phyloP scores from a whole-genome alignment of 2,797 vertebrate genomes.

The Lacerta bilineata region DNA sequence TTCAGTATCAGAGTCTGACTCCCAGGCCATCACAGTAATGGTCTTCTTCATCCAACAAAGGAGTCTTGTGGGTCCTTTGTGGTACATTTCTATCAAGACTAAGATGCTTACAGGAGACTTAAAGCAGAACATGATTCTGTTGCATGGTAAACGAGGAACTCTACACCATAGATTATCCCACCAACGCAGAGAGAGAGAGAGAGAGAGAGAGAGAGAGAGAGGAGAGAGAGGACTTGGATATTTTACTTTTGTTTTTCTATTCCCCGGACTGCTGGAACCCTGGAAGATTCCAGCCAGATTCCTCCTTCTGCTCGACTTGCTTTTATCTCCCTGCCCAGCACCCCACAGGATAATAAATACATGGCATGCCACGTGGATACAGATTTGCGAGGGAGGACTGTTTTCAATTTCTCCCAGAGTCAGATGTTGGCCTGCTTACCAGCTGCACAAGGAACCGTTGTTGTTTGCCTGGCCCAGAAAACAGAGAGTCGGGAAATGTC shows the following conservation, averaged over 20 bases:
- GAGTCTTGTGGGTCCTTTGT: background rate
- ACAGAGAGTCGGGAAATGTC: slow-evolving; percentile 61
- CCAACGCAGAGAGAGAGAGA: slow-evolving; percentile 51
- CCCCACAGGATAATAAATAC: slow-evolving; percentile 73
- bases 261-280: slow-evolving; percentile 60
- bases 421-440: slow-evolving; percentile 61
- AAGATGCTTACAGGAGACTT: background rate
- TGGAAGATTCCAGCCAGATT: slow-evolving; percentile 65
- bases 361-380: slow-evolving; percentile 68
- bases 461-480: slow-evolving; percentile 55
- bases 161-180: background rate
- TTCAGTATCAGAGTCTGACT: too few relatives aligned
- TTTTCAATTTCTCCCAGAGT: slow-evolving; percentile 70
- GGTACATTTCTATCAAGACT: background rate
- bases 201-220: too few relatives aligned
- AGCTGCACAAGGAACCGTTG: slow-evolving; percentile 52
- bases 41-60: background rate
- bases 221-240: slow-evolving; percentile 55
- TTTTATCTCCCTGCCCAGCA: slow-evolving; percentile 65
- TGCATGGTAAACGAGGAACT: background rate
- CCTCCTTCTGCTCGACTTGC: slow-evolving; percentile 51
- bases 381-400: slow-evolving; percentile 62
- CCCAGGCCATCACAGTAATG: background rate
- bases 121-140: background rate
- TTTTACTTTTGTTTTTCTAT: slow-evolving; percentile 64